These are phyloP conservation scores for Drosophila littoralis DNA, from an alignment of 1,140 invertebrate genomes.

Conservation along the genomic window DNA sequence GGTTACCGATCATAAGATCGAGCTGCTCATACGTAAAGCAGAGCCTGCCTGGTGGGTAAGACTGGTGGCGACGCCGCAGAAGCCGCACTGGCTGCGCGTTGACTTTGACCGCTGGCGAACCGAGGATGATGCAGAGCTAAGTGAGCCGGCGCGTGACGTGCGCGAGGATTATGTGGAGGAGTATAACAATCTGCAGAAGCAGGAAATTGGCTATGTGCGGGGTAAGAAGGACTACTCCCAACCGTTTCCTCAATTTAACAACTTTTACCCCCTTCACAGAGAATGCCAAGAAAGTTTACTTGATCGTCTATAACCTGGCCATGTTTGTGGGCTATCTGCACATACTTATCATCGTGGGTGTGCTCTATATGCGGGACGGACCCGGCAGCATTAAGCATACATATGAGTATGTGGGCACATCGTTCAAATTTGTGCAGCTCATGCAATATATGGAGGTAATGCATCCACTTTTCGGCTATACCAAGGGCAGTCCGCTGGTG, in stretches of 20 bases:
- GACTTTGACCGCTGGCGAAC: conserved; percentile 94
- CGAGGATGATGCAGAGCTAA: conserved; percentile 88
- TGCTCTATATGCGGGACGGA: conserved; percentile 91
- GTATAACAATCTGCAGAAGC: conserved; percentile 90
- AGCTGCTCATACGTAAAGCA: conserved; percentile 90
- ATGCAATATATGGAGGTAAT: conserved; percentile 94
- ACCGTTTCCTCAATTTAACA: not conserved
- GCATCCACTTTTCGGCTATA: conserved; percentile 95
- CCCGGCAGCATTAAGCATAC: conserved; percentile 89
- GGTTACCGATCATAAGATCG: conserved; percentile 90
- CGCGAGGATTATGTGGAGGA: conserved; percentile 91
- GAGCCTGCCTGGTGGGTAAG: conserved; percentile 92
- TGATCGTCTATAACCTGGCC: conserved; percentile 95
- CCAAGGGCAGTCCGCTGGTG: conserved; percentile 89
- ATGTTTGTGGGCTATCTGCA: conserved; percentile 96
- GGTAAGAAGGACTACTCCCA: conserved; percentile 85
- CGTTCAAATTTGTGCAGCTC: conserved; percentile 92
- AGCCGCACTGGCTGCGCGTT: conserved; percentile 95
- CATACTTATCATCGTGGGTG: conserved; percentile 89
- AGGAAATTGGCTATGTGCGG: conserved; percentile 92
- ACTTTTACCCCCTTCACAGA: conserved; percentile 79
- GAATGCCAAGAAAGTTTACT: conserved; percentile 93
- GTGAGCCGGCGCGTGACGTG: conserved; percentile 88
- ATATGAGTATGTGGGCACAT: conserved; percentile 91
- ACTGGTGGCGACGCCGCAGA: conserved; percentile 90